These are phyloP conservation scores for Anisognathus igniventris DNA, from an alignment of 2,797 vertebrate species.

Conservation along the genomic window DNA sequence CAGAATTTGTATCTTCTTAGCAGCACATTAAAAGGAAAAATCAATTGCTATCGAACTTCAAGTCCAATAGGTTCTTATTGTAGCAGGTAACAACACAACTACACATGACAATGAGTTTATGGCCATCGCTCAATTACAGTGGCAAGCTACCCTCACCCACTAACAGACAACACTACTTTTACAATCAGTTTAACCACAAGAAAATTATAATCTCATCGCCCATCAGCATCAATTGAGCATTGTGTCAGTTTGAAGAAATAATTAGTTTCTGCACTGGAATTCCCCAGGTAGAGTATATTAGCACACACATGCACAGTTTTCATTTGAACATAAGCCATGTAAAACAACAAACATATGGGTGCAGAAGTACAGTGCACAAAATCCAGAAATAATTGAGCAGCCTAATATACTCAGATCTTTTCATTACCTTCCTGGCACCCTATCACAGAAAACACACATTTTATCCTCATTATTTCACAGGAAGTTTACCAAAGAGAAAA, in stretches of 20 bases:
- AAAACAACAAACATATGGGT: background rate
- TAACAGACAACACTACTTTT: background rate
- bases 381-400: background rate
- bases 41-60: background rate
- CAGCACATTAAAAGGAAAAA: background rate
- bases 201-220: background rate
- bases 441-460: background rate
- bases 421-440: background rate
- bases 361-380: background rate
- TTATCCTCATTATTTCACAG: background rate
- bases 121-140: background rate
- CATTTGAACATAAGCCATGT: background rate
- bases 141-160: background rate
- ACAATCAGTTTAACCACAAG: background rate
- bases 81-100: background rate
- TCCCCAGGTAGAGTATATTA: background rate
- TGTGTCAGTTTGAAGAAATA: constrained; percentile 1
- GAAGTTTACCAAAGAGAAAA: background rate
- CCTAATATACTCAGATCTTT: background rate
- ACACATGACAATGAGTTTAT: background rate
- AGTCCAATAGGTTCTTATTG: background rate
- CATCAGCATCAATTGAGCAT: background rate
- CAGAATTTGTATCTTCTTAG: background rate
- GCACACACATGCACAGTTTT: background rate
- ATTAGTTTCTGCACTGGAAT: background rate